Evolutionary conservation across 2,888 invertebrate species (phyloP), one percentile per base, ranked within the genome.

Genomic region (Andrena minutula): DNA sequence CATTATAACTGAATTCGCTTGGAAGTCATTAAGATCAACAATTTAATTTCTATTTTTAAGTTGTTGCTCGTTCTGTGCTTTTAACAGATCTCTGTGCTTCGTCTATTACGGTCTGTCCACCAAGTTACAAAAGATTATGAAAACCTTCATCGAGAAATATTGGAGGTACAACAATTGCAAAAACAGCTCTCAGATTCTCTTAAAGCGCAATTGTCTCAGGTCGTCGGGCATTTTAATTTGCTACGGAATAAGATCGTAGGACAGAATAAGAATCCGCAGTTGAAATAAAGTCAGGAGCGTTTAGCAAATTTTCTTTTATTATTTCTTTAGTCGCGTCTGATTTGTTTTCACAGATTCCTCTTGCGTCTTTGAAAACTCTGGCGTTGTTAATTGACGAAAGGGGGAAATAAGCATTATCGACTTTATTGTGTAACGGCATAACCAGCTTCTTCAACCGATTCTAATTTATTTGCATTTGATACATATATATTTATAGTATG

Each of bases 81-180:
- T 79, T 56, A 72, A 66, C 96, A 97, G 92, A 95, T 96, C 82
- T 96, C 97, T 90, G 96, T 97, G 66, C 95, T 97, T 93, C 96
- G 96, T 92, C 94, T 97, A 78, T 95, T 97, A 79, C 96, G 96
- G 91, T 97, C 97, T 28, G 97, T 97, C 82, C 96, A 96, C 16
- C 94, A 96, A 95, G 96, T 96, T 83, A 97, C 96, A 88, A 96
- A 96, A 83, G 97, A 97, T 93, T 97, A 97, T 94, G 96, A 97
- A 93, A 96, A 97, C 90, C 94, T 97, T 73, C 95, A 97, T 49
- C 96, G 96, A 91, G 97, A 97, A 94, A 95, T 97, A 89, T 95
- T 96, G 89, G 97, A 97, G 91, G 97, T 97, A 85, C 97, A 97
- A 92, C 97, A 97, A 84, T 94, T 97, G 89, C 97, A 97, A 94